Base-by-base conservation (phyloP, 1,140 invertebrate species). In the Lysiphlebus fabarum region DNA sequence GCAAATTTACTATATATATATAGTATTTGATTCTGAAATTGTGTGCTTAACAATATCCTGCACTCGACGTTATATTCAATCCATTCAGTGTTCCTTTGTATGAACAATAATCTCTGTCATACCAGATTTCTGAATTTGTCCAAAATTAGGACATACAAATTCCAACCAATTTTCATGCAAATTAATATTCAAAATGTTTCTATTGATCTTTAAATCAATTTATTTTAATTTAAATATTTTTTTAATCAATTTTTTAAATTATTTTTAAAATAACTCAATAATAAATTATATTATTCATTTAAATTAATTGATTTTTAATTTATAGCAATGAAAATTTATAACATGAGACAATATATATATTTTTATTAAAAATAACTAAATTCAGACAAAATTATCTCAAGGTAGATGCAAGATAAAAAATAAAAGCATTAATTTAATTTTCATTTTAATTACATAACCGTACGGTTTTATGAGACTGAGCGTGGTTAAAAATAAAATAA, bases 361-460 rank as follows among this genome's bases (percentile, higher is more conserved):
- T 41, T 41, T 41, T 41, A 41, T 41, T 4, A 11, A 11, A 40
- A n/a, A 6, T 6, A 6, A 43, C 42, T 26, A 3, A 3, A 26
- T 26, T 26, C 42, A 6, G 11, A n/a, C 5, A n/a, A n/a, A 8
- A 43, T 43, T 43, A 43, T n/a, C 12, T 14, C 17, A 48, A 7
- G 45, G 8, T 48, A 17, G 45, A n/a, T n/a, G 8, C 8, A n/a
- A 47, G 44, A 47, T 47, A 14, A 47, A 47, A 48, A 48, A 26
- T 48, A 26, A 48, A 48, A 48, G 12, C 45, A 48, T 17, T 48
- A 48, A 48, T 48, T 48, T 17, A 17, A 48, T 48, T 48, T 33
- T 48, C 45, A 26, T 26, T 48, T 26, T 48, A 48, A 48, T 48
- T 48, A 48, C 45, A 48, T 17, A 17, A 48, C 10, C 45, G 26